Evolutionary conservation across 1,140 invertebrate genomes (phyloP).

Genomic region (Daktulosphaira vitifoliae): DNA sequence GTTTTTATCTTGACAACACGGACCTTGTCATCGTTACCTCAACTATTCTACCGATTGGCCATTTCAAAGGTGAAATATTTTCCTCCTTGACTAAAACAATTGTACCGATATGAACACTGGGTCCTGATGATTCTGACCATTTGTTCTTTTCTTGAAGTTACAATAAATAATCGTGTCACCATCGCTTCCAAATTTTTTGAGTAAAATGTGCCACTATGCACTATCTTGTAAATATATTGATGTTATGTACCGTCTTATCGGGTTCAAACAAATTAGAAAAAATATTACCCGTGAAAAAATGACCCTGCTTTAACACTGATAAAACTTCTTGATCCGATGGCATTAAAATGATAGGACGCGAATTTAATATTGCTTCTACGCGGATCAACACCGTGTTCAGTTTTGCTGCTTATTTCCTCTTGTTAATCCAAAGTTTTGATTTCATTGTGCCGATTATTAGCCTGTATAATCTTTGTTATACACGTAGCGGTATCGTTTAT

Average conservation of each 20-base stretch:
- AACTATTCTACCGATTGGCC: neutral
- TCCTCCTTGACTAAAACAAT: neutral
- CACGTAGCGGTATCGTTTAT: no score
- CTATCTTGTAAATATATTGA: slow-evolving; percentile 32
- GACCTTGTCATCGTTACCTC: neutral
- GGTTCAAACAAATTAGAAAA: slow-evolving; percentile 14
- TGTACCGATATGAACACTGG: no score
- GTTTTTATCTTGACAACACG: no score
- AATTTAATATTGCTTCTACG: slow-evolving; percentile 42
- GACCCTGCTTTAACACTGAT: slow-evolving; percentile 36
- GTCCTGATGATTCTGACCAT: neutral
- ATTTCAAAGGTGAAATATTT: neutral
- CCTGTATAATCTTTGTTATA: no score
- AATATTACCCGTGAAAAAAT: slow-evolving; percentile 39
- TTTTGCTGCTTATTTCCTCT: no score
- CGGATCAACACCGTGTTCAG: no score
- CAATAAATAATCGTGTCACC: slow-evolving; percentile 39
- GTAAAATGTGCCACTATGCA: slow-evolving; percentile 26
- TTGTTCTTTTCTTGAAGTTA: slow-evolving; percentile 38
- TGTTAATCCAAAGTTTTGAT: no score
- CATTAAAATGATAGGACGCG: slow-evolving; percentile 39
- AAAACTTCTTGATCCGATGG: neutral
- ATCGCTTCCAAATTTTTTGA: slow-evolving; percentile 39
- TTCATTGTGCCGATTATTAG: no score
- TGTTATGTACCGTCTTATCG: slow-evolving; percentile 11